Evolutionary conservation across 2,888 invertebrate genomes (phyloP), one percentile per base, ranked within the genome.

Genomic region (Barypeithes pellucidus): DNA sequence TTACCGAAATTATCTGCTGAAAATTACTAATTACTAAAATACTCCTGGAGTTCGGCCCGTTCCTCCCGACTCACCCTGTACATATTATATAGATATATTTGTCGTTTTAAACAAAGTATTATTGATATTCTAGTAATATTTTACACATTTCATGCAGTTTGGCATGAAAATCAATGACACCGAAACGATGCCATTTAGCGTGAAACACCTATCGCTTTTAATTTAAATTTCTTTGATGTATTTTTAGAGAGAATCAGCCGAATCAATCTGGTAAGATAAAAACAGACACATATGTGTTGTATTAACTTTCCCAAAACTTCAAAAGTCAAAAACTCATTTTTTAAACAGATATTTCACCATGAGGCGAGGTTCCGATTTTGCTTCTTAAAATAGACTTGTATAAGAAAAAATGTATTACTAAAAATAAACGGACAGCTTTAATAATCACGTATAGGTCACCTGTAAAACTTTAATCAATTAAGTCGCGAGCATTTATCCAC

Each of bases 211-310:
- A 47, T 60, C 57, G 67, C 60, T 36, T 67, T 67, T 60, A 41
- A 67, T 67, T 67, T 57, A 67, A 67, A 57, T 68, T 33, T 60
- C 60, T 68, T 68, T 68, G 67, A 68, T 60, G 67, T 68, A 68
- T 68, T 68, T 60, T 68, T 59, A 60, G 59, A 68, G 59, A 68
- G 16, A 16, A 60, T 50, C 43, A 16, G 22, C 11, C 24, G 24
- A 43, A 52, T 63, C 52, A 52, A 66, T 66, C 54, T 29, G 14
- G 43, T 43, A 61, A 39, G 36, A 67, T 41, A 57, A 68, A 60
- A 39, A 29, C 47, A 68, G 50, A 22, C 45, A 45, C 63, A 70
- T 41, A 63, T 70, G 70, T 63, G 62, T 57, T 63, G 20, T 43
- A 70, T 63, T 70, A 69, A 62, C 16, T 33, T 62, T 69, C n/a